Evolutionary conservation across 2,797 vertebrate genomes (phyloP).

Genomic region (Prionace glauca): DNA sequence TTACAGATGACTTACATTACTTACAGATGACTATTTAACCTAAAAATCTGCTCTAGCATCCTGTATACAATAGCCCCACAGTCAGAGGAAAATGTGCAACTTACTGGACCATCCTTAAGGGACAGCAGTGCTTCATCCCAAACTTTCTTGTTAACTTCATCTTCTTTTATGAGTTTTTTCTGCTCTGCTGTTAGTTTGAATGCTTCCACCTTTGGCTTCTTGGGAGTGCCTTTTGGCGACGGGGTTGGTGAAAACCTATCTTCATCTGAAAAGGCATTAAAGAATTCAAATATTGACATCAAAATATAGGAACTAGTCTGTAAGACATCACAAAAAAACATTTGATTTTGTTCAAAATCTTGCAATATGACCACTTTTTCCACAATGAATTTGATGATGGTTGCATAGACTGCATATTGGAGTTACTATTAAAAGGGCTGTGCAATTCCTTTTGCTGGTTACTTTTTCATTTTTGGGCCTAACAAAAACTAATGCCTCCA

Average conservation of each 20-base stretch:
- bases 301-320: background rate
- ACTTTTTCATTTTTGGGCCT: too few species aligned
- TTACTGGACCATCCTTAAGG: constrained; percentile 81
- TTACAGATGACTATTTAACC: background rate
- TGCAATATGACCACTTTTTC: background rate
- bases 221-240: constrained; percentile 62
- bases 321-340: background rate
- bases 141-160: constrained; percentile 78
- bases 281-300: background rate
- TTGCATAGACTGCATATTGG: background rate
- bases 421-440: background rate
- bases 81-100: background rate
- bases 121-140: constrained; percentile 83
- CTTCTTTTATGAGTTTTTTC: constrained; percentile 74
- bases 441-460: too few species aligned
- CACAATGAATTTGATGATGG: background rate
- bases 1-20: too few species aligned
- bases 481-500: too few species aligned
- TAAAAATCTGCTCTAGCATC: background rate
- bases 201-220: constrained; percentile 81
- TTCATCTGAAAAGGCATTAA: constrained; percentile 44
- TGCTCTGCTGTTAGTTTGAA: constrained; percentile 81
- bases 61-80: background rate
- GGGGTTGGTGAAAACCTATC: constrained; percentile 39
- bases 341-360: background rate